Percentiles rank a stretch among this genome's conserved stretches.
Evolutionary conservation across 1,140 invertebrate species (phyloP).

Genomic region (Pteromalus puparum): DNA sequence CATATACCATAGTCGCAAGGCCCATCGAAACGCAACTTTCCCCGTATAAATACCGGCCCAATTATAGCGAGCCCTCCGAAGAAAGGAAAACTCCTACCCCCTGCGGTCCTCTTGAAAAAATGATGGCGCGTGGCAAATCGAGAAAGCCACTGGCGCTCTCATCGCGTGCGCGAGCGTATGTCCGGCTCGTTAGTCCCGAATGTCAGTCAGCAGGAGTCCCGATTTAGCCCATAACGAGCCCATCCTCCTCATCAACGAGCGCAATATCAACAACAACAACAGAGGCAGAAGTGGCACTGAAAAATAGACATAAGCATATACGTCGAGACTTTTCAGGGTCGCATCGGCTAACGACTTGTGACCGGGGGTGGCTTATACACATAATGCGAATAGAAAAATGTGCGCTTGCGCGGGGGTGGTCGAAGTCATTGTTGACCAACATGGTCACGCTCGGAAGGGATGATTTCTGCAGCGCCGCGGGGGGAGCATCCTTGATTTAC

Average conservation of each 20-base stretch:
- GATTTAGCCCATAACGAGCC: not conserved
- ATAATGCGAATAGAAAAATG: not conserved
- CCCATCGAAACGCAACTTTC: not conserved
- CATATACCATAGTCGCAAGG: too few relatives aligned
- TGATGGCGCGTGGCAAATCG: slow-evolving; percentile 28
- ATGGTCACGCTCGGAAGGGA: slow-evolving; percentile 54
- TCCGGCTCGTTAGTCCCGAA: slow-evolving; percentile 6
- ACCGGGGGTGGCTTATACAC: slow-evolving; percentile 32
- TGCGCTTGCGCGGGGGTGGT: not conserved
- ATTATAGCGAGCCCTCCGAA: not conserved
- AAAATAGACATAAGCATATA: slow-evolving; percentile 35
- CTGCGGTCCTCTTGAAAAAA: not conserved
- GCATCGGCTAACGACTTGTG: slow-evolving; percentile 57
- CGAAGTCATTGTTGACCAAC: slow-evolving; percentile 58
- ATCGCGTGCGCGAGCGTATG: not conserved
- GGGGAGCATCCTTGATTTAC: slow-evolving; percentile 53
- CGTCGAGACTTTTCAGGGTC: not conserved
- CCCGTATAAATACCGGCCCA: slow-evolving; percentile 11
- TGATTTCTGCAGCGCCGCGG: slow-evolving; percentile 25
- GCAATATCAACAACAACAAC: not conserved
- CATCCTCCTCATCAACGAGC: not conserved
- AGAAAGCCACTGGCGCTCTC: not conserved
- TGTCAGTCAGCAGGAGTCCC: not conserved
- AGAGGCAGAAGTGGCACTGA: slow-evolving; percentile 15
- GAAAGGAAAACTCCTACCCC: not conserved